Evolutionary conservation across 2,888 invertebrate genomes (phyloP), one percentile per base, ranked within the genome.

Genomic region (Ernsta delagoae): DNA sequence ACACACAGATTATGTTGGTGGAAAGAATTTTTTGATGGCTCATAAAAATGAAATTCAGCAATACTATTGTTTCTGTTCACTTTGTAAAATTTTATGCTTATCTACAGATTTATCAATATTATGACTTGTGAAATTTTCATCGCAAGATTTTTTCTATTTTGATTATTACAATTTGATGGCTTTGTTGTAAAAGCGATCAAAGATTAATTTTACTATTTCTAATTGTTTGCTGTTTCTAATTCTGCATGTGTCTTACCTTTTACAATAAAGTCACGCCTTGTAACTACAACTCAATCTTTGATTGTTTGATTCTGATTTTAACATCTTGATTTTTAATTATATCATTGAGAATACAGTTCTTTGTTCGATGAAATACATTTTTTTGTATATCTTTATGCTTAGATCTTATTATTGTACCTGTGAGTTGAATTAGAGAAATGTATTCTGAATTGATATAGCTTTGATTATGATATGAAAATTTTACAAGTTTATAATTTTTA

Each of bases 201-300:
- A 1, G 24, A 1, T 24, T 24, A 24, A 24, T 24, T n/a, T n/a
- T n/a, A n/a, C n/a, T n/a, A n/a, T n/a, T n/a, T n/a, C n/a, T n/a
- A n/a, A n/a, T n/a, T n/a, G n/a, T 24, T 24, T 24, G 24, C 24
- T 24, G 24, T 24, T 24, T 31, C 61, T 59, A 74, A 80, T 80
- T 79, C 71, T 82, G 80, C 78, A 84, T 82, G 79, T 71, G 54
- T 63, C 65, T 65, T 36, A 83, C 86, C 85, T 85, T 85, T 87
- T 87, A 81, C 77, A 73, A 85, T 82, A 83, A 73, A 73, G 80
- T 83, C 80, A 77, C 73, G 73, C 53, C 64, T 80, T 86, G 79
- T 85, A 80, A 84, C 74, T 75, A 56, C 67, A 34, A 71, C 59
- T 71, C 45, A 65, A 65, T 72, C 62, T 39, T 60, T n/a, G 63